Conservation (phyloP, 2,797 vertebrate species). For the Yasuhikotakia modesta region DNA sequence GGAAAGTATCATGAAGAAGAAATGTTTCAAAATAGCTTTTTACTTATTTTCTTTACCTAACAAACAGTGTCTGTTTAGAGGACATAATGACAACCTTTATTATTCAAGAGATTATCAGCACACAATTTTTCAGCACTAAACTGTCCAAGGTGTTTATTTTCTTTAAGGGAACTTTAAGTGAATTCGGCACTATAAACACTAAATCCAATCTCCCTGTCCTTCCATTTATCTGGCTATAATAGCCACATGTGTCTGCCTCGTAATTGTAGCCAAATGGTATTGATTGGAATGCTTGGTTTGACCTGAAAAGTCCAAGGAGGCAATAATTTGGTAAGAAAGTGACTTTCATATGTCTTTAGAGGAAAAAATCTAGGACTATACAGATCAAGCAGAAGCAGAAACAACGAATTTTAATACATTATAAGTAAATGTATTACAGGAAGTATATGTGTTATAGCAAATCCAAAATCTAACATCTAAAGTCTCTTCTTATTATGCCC, state of each 20-base stretch:
- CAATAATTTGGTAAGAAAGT: constrained; percentile 5
- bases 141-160: not conserved
- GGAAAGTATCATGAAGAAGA: not conserved
- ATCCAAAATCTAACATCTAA: not conserved
- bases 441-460: not conserved
- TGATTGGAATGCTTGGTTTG: not conserved
- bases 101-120: constrained; percentile 11
- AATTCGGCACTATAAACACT: not conserved
- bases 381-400: not conserved
- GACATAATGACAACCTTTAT: constrained; percentile 5
- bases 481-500: too few relatives aligned
- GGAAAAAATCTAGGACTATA: not conserved
- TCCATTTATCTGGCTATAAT: not conserved
- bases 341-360: not conserved
- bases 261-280: constrained; percentile 22
- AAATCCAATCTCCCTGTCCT: not conserved
- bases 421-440: too few relatives aligned
- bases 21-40: constrained; percentile 11
- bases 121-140: not conserved
- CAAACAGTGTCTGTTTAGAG: constrained; percentile 10
- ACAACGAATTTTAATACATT: too few relatives aligned
- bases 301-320: not conserved
- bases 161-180: constrained; percentile 9
- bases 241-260: constrained; percentile 12
- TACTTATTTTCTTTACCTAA: not conserved